Base-by-base conservation (phyloP, 2,888 invertebrate species). In the Acleris laterana region DNA sequence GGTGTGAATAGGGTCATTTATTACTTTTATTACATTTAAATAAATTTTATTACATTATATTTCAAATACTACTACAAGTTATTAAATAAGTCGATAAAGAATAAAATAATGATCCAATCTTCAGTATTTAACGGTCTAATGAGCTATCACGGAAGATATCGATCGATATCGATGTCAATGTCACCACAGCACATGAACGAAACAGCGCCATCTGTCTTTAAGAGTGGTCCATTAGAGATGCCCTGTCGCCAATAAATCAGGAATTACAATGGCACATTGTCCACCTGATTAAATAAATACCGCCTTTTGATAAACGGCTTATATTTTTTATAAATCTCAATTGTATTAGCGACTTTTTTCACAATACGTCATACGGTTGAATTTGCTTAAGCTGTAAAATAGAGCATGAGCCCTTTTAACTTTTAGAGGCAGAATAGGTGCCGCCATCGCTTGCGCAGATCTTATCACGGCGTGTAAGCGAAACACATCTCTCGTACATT, bases 211-310 rank as follows among this genome's bases (percentile, higher is more conserved):
- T 76, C 74, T 71, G 73, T 73, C 72, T 72, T 72, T 77, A 77
- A 80, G 80, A 81, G 77, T 76, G 78, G 72, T 79, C 80, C 84
- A 84, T 87, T 87, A 85, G 80, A 83, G 84, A 85, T 81, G 79
- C 81, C 72, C 76, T 76, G 72, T 73, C 77, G 70, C 80, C 84
- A 86, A 89, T 90, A 90, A 90, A 91, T 90, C 91, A 88, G 85
- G 81, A 77, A 80, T 80, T 87, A 93, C 92, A 93, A 92, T 90
- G 85, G 89, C 87, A 90, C 90, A 91, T 92, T 91, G 92, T 92
- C 89, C 83, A 90, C 90, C 91, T 89, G 91, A 90, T 91, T 91
- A 89, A 90, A 87, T 87, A 87, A 91, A 89, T 38, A 32, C 32
- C 9, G 13, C 38, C 38, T 38, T 38, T 38, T 13, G 32, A 38